phyloP scores from a whole-genome alignment of 23 tunicate genomes.

The Trididemnum nubilum region DNA sequence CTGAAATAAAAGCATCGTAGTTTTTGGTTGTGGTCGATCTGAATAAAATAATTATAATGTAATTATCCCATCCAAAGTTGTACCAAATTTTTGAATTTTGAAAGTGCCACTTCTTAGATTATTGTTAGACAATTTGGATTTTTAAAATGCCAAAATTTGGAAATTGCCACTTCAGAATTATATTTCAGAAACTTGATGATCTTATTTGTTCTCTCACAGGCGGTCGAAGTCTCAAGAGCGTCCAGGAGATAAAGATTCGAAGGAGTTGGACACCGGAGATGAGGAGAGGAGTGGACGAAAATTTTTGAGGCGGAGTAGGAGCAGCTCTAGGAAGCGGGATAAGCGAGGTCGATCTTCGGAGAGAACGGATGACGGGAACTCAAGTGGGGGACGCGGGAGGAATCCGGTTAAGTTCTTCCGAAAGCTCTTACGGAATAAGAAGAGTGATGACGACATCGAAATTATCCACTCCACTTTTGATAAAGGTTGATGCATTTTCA shows the following conservation, averaged over 20 bases:
- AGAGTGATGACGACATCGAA: constrained; percentile 37
- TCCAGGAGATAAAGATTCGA: constrained; percentile 43
- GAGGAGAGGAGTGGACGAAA: constrained; percentile 38
- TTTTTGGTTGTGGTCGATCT: no score
- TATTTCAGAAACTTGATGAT: no score
- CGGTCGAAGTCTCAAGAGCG: constrained; percentile 88
- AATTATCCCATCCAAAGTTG: no score
- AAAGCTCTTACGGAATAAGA: constrained; percentile 51
- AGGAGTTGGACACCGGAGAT: constrained; percentile 38
- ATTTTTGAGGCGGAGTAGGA: constrained; percentile 51
- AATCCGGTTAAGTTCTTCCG: constrained; percentile 73
- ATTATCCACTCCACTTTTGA: constrained; percentile 48
- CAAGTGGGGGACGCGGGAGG: constrained; percentile 47
- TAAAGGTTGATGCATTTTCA: constrained; percentile 38
- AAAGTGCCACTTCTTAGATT: no score
- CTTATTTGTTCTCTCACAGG: no score
- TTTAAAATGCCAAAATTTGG: no score
- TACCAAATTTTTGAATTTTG: no score
- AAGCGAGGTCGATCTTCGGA: constrained; percentile 43
- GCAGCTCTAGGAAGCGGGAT: constrained; percentile 69
- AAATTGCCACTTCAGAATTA: no score
- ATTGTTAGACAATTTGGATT: no score
- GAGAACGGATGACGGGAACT: constrained; percentile 53
- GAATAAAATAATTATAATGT: no score
- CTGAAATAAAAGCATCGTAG: no score